Base-by-base conservation (phyloP, 2,888 invertebrate genomes). In the Lepidocyrtinus sp. region DNA sequence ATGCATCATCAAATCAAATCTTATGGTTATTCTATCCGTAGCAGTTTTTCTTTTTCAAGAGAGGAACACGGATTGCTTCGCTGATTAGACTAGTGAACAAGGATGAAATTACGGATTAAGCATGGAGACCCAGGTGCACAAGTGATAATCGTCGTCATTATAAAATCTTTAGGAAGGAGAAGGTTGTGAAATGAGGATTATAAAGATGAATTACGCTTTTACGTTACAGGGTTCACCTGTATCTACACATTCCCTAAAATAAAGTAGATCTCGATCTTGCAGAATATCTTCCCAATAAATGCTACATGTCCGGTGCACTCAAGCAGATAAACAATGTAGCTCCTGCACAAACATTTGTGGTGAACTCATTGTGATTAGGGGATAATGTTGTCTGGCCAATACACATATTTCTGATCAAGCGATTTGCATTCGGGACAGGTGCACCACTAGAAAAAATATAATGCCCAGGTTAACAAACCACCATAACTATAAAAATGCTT, bases 401-500 rank as follows among this genome's bases (percentile, higher is more conserved):
- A 12, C 36, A 36, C 36, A 22, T 24, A 68, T 17, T 62, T 59
- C 15, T 78, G 79, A 79, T 80, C 74, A 22, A 65, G 70, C 59
- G 46, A 80, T 80, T 80, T 80, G 75, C 80, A 80, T 74, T 70
- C 80, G 74, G 80, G 80, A 75, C 80, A 75, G 80, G 80, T 75
- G 75, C 46, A 80, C 69, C 64, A 25, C 68, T 64, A 25, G 55
- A 71, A 12, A 12, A 80, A 70, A 74, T 67, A 80, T 75, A 80
- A 71, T 61, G 80, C 46, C 50, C 75, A 80, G 75, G 80, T 80
- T 80, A 80, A 75, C 80, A 80, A 80, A 80, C 80, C 71, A 73
- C 69, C 69, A 64, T 25, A 36, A 67, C 21, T 46, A 45, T n/a
- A 22, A 21, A 61, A 61, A 17, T 12, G 3, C 19, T 17, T 22